Evolutionary conservation across 2,797 vertebrate genomes (phyloP).

Genomic region (Pseudochromis fuscus): DNA sequence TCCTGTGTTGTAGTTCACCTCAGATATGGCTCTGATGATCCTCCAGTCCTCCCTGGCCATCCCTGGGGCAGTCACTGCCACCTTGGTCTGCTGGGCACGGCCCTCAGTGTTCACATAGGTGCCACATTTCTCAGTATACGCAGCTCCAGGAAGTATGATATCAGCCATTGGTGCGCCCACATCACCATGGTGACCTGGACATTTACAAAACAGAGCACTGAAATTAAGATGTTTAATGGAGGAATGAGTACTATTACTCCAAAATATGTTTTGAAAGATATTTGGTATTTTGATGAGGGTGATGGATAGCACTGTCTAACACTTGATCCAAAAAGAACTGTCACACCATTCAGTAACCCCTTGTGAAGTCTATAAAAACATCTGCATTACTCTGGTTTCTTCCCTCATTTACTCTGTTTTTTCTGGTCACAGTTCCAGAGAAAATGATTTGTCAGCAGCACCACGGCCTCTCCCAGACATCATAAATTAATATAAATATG

Average conservation of each 20-base stretch:
- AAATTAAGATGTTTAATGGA: not conserved
- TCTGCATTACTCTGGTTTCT: not conserved
- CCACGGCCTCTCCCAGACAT: constrained; percentile 4
- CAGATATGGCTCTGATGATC: constrained; percentile 92
- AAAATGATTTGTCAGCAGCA: not conserved
- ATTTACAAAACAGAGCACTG: constrained; percentile 19
- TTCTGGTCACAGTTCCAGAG: not conserved
- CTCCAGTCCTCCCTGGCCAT: constrained; percentile 94
- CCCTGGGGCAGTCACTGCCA: constrained; percentile 90
- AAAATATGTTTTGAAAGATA: too few relatives aligned
- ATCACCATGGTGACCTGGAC: constrained; percentile 92
- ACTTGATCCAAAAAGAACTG: too few relatives aligned
- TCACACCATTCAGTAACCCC: not conserved
- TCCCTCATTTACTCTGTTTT: not conserved
- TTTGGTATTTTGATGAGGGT: not conserved
- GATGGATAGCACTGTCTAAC: not conserved
- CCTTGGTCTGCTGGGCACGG: constrained; percentile 90
- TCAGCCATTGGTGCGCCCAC: constrained; percentile 92
- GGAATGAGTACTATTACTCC: too few relatives aligned
- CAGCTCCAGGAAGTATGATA: constrained; percentile 92
- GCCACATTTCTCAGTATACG: constrained; percentile 92
- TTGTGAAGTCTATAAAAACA: not conserved
- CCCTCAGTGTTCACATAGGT: constrained; percentile 94
- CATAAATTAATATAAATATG: constrained; percentile 31
- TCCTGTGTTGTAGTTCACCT: constrained; percentile 79